Percentiles rank a stretch among this genome's conserved stretches.
phyloP scores from a whole-genome alignment of 1,140 invertebrate genomes.

The Spodoptera litura region DNA sequence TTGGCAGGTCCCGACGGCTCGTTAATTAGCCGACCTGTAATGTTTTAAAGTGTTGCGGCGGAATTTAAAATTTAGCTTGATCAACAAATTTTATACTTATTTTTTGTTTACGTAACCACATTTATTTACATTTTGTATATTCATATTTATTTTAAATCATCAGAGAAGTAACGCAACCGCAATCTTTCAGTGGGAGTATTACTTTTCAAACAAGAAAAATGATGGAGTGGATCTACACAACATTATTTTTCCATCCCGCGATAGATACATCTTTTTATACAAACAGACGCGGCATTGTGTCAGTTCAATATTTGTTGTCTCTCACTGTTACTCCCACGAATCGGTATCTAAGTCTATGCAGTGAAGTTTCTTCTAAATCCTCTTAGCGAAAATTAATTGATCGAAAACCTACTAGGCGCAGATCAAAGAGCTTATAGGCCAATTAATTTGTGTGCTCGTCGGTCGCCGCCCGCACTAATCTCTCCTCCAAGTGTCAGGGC shows the following conservation, averaged over 20 bases:
- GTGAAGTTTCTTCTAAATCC: constrained; percentile 26
- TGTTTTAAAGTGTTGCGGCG: constrained; percentile 6
- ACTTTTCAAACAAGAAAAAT: not conserved
- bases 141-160: not conserved
- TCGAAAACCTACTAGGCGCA: constrained; percentile 39
- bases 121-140: too few species aligned
- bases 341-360: constrained; percentile 7
- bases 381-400: constrained; percentile 42
- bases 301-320: not conserved
- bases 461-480: constrained; percentile 22
- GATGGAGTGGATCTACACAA: constrained; percentile 1
- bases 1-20: constrained; percentile 14
- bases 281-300: not conserved
- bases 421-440: constrained; percentile 42
- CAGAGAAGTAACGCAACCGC: not conserved
- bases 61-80: not conserved
- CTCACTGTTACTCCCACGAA: not conserved
- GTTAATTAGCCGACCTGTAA: constrained; percentile 37
- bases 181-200: not conserved
- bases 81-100: not conserved
- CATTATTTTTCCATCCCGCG: constrained; percentile 8
- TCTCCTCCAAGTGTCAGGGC: constrained; percentile 26
- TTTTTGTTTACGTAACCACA: too few species aligned
- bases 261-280: not conserved
- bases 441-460: constrained; percentile 40